Base-by-base conservation (phyloP, 2,888 invertebrate genomes). In the Chesias legatella region DNA sequence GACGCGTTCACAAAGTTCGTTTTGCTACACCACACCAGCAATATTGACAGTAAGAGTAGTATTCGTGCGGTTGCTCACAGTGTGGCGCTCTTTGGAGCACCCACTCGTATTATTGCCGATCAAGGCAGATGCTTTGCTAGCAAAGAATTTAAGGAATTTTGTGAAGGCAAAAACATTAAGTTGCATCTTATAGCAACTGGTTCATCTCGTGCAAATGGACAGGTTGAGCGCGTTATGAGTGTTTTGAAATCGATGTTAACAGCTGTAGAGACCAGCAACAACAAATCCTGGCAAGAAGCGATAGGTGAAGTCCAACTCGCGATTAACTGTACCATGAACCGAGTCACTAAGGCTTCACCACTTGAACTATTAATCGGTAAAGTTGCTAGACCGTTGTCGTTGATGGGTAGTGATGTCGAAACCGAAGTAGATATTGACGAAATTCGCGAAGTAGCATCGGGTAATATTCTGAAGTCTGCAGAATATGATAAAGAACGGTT, bases 151-250 rank as follows among this genome's bases (percentile, higher is more conserved):
- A 9, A 13, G 0, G 41, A 48, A 0, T 58, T 47, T 23, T 55
- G 58, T 9, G 23, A 29, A 0, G 6, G 11, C 0, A n/a, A 38
- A 0, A 47, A 47, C 7, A 56, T 62, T 1, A n/a, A 48, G 0
- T 10, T 60, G 0, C 57, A 59, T 25, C 25, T 59, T 0, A 53
- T 59, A 2, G 59, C 57, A 0, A 56, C 58, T 0, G 58, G 56
- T 0, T 34, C 38, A 1, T 33, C 34, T n/a, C 48, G 57, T 1
- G 56, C 58, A 0, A 54, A 60, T 9, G 56, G 60, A 0, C 57
- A 59, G n/a, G 53, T 54, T 0, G 55, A 56, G 11, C 29, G 54
- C 0, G 37, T 59, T 0, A 56, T 58, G 53, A n/a, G 34, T 0
- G 38, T 33, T 0, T 10, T 48, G 0, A 53, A 53, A 11, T 6